A percentile compares a stretch with the other conserved stretches of the same genome.
Conservation (phyloP, 2,888 invertebrate genomes). For the Tolmerus cingulatus region DNA sequence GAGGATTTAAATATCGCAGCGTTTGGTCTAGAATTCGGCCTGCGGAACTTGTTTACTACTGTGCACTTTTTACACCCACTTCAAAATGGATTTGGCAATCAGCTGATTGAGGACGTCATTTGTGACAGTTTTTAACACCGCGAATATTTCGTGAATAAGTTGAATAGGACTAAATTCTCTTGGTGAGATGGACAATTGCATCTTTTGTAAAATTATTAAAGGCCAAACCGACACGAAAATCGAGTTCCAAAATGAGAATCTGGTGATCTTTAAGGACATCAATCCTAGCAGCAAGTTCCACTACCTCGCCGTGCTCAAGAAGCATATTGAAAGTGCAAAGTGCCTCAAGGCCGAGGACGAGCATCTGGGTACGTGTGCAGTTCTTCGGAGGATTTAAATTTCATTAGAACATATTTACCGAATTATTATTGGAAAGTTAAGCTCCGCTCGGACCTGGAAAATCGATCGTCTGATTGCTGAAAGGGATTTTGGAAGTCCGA, state of each 20-base stretch:
- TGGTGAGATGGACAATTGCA: slow-evolving; percentile 63
- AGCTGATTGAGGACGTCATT: neutral
- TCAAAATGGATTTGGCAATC: slow-evolving; percentile 5
- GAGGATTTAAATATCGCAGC: neutral
- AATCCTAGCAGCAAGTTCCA: slow-evolving; percentile 83
- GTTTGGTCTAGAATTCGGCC: neutral
- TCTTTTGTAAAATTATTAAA: slow-evolving; percentile 79
- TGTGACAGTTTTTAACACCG: neutral
- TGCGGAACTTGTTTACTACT: slow-evolving; percentile 13
- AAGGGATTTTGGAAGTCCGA: too few relatives aligned
- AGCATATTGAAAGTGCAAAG: slow-evolving; percentile 80
- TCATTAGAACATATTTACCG: neutral
- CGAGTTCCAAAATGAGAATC: slow-evolving; percentile 76
- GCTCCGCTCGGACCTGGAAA: too few relatives aligned
- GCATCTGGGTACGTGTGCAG: slow-evolving; percentile 70
- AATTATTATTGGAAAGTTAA: too few relatives aligned
- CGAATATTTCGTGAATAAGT: neutral
- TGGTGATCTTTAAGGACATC: slow-evolving; percentile 83
- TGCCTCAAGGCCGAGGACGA: slow-evolving; percentile 72
- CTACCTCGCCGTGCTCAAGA: slow-evolving; percentile 78
- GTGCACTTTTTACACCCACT: slow-evolving; percentile 19
- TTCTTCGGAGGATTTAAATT: neutral
- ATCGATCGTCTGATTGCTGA: too few relatives aligned
- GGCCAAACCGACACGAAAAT: slow-evolving; percentile 69
- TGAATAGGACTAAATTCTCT: neutral